Evolutionary conservation across 2,113 vertebrate species (phyloP).

Genomic region (Caretta caretta): DNA sequence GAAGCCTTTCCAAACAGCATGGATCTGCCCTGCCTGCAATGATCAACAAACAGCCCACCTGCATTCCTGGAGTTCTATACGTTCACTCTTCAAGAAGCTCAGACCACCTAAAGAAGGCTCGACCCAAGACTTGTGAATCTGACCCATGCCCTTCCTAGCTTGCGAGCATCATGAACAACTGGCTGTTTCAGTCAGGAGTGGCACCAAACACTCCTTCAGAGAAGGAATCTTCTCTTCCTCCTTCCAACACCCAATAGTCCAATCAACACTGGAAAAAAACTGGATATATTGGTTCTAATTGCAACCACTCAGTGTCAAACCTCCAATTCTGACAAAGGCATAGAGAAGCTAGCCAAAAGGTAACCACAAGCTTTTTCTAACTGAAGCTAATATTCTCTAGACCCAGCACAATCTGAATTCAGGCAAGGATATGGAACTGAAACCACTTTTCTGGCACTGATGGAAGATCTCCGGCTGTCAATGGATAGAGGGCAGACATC

Average conservation of each 20-base stretch:
- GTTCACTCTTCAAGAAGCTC: no score
- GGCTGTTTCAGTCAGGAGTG: no score
- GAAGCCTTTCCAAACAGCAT: no score
- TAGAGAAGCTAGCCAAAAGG: neutral
- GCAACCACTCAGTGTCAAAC: neutral
- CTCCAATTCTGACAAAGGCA: neutral
- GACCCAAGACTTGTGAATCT: neutral
- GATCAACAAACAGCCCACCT: no score
- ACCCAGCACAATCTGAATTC: neutral
- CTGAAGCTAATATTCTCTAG: neutral
- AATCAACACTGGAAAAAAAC: neutral
- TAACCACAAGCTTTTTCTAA: neutral
- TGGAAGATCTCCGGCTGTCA: neutral
- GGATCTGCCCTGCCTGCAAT: no score
- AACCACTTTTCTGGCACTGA: neutral
- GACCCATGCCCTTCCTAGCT: neutral
- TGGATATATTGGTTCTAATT: neutral
- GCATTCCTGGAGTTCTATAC: no score
- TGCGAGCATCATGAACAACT: neutral
- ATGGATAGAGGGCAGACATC: neutral
- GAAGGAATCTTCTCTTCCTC: neutral
- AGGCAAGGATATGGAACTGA: neutral
- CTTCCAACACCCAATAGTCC: neutral
- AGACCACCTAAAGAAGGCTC: no score
- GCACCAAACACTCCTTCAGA: neutral